Conservation (phyloP, 2,113 vertebrate genomes). For the Clarias batrachus region DNA sequence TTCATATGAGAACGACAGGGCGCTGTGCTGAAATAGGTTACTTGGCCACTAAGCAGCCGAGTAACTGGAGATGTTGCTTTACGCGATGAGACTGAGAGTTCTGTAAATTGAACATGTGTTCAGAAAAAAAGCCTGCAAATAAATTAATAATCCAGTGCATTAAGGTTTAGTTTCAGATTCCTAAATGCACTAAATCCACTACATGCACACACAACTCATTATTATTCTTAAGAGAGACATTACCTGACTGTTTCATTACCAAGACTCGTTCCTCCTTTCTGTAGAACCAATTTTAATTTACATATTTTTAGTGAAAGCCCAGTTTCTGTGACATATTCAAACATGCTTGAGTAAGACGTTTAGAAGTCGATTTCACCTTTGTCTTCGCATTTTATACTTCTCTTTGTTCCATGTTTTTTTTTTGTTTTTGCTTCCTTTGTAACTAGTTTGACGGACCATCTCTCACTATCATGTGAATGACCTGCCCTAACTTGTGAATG, state of each 20-base stretch:
- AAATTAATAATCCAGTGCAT: constrained; percentile 6
- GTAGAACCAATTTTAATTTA: constrained; percentile 34
- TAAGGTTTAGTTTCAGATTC: constrained; percentile 21
- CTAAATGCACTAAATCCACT: constrained; percentile 13
- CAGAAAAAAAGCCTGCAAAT: constrained; percentile 15
- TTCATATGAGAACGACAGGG: constrained; percentile 18
- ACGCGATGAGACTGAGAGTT: constrained; percentile 12
- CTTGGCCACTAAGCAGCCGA: constrained; percentile 26
- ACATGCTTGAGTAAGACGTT: constrained; percentile 15
- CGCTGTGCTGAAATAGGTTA: constrained; percentile 25
- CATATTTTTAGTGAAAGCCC: constrained; percentile 8
- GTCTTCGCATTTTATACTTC: constrained; percentile 43
- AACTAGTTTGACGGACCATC: constrained; percentile 58
- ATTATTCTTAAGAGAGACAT: background rate
- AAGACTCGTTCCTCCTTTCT: constrained; percentile 14
- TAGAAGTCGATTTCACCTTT: constrained; percentile 25
- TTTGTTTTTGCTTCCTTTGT: constrained; percentile 45
- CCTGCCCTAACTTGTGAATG: constrained; percentile 62
- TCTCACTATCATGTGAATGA: constrained; percentile 59
- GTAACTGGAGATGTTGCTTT: constrained; percentile 23
- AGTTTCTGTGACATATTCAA: constrained; percentile 18
- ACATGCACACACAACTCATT: constrained; percentile 24
- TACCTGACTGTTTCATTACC: constrained; percentile 4
- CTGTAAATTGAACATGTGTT: background rate
- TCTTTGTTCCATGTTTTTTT: constrained; percentile 48